phyloP scores from a whole-genome alignment of 2,888 invertebrate genomes.

The Lissocephala sabroskyi region DNA sequence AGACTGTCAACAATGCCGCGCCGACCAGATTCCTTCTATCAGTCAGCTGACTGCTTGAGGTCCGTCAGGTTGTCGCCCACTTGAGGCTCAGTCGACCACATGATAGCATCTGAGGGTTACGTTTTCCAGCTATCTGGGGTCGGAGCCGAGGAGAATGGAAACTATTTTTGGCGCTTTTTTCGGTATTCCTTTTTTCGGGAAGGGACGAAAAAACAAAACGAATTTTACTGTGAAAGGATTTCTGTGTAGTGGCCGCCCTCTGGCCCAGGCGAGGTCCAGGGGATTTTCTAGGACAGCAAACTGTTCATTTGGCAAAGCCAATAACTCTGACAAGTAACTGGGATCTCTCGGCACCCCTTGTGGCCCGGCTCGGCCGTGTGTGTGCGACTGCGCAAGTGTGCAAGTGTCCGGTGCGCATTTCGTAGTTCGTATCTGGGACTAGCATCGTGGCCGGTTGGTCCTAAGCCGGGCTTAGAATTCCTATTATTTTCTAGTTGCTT shows the following conservation, averaged over 20 bases:
- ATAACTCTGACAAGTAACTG: conserved; percentile 27
- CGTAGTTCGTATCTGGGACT: conserved; percentile 48
- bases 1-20: conserved; percentile 53
- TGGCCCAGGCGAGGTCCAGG: no score
- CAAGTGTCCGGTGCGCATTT: conserved; percentile 39
- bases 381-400: no score
- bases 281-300: conserved; percentile 34
- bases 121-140: conserved; percentile 29
- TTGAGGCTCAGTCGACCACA: conserved; percentile 49
- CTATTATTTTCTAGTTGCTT: conserved; percentile 31
- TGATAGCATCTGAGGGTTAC: conserved; percentile 39
- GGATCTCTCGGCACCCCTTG: conserved; percentile 8
- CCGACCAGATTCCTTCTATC: conserved; percentile 31
- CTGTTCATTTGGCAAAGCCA: conserved; percentile 47
- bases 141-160: conserved; percentile 14
- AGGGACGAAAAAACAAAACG: background rate
- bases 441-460: conserved; percentile 33
- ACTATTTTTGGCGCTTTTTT: conserved; percentile 52
- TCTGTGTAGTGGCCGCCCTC: conserved; percentile 26
- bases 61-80: conserved; percentile 21
- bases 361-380: background rate
- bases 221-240: conserved; percentile 50
- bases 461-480: conserved; percentile 43
- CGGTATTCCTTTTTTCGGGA: conserved; percentile 5
- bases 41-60: conserved; percentile 46